A percentile compares a stretch with the other conserved stretches of the same genome.
Conservation (phyloP, 2,888 invertebrate genomes). For the Hoplodrina ambigua region DNA sequence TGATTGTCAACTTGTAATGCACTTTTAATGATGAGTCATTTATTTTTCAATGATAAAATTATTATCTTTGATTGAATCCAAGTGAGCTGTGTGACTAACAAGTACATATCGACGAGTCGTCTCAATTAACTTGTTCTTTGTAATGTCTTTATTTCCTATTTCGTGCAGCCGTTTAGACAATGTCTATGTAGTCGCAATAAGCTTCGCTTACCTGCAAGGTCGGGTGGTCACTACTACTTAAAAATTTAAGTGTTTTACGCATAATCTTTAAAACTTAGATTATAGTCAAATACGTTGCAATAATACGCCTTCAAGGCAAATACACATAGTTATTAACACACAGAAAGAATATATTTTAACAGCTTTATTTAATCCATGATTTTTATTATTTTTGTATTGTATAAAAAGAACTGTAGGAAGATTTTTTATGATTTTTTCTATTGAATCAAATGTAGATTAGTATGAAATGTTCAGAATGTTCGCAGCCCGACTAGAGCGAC, state of each 20-base stretch:
- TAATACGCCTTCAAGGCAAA: conserved; percentile 84
- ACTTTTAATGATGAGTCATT: conserved; percentile 23
- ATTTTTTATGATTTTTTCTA: conserved; percentile 75
- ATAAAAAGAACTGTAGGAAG: conserved; percentile 72
- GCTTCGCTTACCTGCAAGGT: conserved; percentile 38
- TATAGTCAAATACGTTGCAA: conserved; percentile 85
- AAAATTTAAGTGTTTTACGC: conserved; percentile 71
- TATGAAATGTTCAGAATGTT: conserved; percentile 65
- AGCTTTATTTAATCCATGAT: conserved; percentile 80
- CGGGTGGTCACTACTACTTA: conserved; percentile 63
- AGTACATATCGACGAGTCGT: conserved; percentile 62
- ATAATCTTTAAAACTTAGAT: conserved; percentile 80
- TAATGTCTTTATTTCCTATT: conserved; percentile 46
- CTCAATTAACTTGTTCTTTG: conserved; percentile 53
- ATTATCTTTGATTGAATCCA: conserved; percentile 22
- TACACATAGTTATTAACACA: conserved; percentile 65
- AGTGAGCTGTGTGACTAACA: conserved; percentile 46
- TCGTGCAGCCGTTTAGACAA: conserved; percentile 54
- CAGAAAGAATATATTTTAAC: conserved; percentile 74
- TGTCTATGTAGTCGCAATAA: conserved; percentile 38
- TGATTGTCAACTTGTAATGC: conserved; percentile 24
- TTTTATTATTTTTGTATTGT: conserved; percentile 84
- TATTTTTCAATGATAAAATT: conserved; percentile 28
- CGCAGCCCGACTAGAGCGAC: conserved; percentile 66
- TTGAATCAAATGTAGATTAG: conserved; percentile 76